Conservation (phyloP, 2,888 invertebrate genomes). For the Cecidostiba fungosa region DNA sequence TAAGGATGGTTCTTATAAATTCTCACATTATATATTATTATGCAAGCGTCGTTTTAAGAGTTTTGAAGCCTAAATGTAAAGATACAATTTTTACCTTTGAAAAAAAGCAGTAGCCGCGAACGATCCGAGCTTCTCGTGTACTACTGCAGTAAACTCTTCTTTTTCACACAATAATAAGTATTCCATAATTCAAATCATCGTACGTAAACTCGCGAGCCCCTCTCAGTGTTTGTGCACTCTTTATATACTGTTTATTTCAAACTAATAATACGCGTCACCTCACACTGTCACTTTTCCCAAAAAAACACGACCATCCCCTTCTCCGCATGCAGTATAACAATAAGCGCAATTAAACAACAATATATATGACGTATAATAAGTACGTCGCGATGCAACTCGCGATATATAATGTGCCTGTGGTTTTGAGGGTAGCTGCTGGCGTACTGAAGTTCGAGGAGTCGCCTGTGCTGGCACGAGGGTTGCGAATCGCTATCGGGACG, state of each 20-base stretch:
- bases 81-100: constrained; percentile 46
- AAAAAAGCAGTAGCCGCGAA: background rate
- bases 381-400: background rate
- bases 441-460: constrained; percentile 36
- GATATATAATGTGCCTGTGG: constrained; percentile 44
- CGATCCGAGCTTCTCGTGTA: constrained; percentile 8
- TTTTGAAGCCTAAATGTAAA: too few relatives aligned
- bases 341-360: too few relatives aligned
- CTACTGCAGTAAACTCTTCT: constrained; percentile 28
- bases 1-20: too few relatives aligned
- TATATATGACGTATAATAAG: too few relatives aligned
- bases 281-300: too few relatives aligned
- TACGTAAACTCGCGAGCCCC: constrained; percentile 5
- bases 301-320: too few relatives aligned
- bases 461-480: constrained; percentile 60
- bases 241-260: background rate
- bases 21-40: too few relatives aligned
- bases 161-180: constrained; percentile 4
- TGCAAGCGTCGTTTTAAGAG: too few relatives aligned
- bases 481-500: constrained; percentile 65
- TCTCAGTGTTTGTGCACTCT: background rate
- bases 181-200: constrained; percentile 60
- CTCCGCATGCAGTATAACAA: too few relatives aligned
- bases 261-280: too few relatives aligned
- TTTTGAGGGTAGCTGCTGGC: constrained; percentile 58